A percentile compares a stretch with the other conserved stretches of the same genome.
These are phyloP conservation scores for Drosophila pandora DNA, from an alignment of 1,140 invertebrate species.

Conservation along the genomic window DNA sequence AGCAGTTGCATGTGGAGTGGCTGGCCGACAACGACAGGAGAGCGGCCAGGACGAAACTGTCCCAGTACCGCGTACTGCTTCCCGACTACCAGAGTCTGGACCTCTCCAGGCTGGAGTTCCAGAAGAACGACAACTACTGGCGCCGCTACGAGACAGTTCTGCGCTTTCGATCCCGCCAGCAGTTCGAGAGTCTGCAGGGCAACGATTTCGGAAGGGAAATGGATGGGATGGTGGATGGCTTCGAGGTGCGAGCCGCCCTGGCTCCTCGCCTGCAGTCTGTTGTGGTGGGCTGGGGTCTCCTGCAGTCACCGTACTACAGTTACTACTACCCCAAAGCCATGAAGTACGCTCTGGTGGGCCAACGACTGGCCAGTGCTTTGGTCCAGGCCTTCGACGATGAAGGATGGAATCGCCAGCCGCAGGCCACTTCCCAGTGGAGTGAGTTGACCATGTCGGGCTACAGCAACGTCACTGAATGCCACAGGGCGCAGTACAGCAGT, in stretches of 20 bases:
- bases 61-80: constrained; percentile 40
- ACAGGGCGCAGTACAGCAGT: constrained; percentile 94
- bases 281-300: constrained; percentile 95
- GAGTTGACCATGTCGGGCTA: constrained; percentile 95
- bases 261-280: constrained; percentile 93
- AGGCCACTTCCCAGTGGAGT: constrained; percentile 92
- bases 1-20: constrained; percentile 60
- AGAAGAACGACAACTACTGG: constrained; percentile 67
- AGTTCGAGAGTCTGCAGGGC: constrained; percentile 54
- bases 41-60: constrained; percentile 40
- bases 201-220: constrained; percentile 35
- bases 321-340: constrained; percentile 93
- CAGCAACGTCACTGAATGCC: constrained; percentile 93
- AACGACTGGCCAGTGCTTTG: constrained; percentile 96
- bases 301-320: constrained; percentile 97
- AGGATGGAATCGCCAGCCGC: constrained; percentile 90
- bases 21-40: constrained; percentile 64
- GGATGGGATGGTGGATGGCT: constrained; percentile 43
- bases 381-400: constrained; percentile 98
- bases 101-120: constrained; percentile 47
- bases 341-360: constrained; percentile 97
- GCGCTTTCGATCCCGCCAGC: constrained; percentile 42
- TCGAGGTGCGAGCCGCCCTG: constrained; percentile 54
- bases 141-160: constrained; percentile 46
- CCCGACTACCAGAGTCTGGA: constrained; percentile 63